Conservation (phyloP, 2,113 vertebrate species). For the Ia io region DNA sequence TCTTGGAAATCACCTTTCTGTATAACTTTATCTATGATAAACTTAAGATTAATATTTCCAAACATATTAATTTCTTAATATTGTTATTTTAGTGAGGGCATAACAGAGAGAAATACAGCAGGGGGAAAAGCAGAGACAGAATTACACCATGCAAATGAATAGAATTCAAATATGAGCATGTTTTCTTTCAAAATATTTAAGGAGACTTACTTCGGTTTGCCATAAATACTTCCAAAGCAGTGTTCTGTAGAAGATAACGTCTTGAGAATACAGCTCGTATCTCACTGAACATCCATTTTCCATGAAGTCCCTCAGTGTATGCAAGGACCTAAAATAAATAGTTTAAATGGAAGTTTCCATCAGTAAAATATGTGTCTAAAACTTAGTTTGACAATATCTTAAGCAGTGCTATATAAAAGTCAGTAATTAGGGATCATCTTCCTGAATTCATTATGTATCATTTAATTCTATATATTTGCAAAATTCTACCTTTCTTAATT, state of each 20-base stretch:
- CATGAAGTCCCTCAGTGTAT: constrained; percentile 96
- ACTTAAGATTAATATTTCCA: neutral
- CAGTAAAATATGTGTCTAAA: neutral
- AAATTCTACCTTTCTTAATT: neutral
- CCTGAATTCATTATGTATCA: constrained; percentile 23
- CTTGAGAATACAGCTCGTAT: constrained; percentile 97
- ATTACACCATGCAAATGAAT: neutral
- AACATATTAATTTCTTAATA: neutral
- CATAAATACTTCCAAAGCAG: constrained; percentile 98
- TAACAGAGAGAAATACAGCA: neutral
- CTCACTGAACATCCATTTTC: constrained; percentile 99
- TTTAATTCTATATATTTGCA: neutral
- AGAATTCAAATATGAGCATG: neutral
- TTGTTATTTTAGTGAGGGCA: neutral
- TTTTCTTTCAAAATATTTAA: constrained; percentile 10
- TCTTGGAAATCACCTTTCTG: neutral
- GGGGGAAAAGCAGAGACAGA: constrained; percentile 23
- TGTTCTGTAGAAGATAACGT: constrained; percentile 95
- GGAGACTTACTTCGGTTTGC: constrained; percentile 94
- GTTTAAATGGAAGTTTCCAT: neutral
- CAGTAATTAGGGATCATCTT: neutral
- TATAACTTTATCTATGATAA: neutral
- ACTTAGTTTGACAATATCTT: neutral
- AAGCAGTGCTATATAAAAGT: neutral
- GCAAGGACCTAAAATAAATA: constrained; percentile 88